Evolutionary conservation across 2,113 vertebrate genomes (phyloP).

Genomic region (Ageneiosus marmoratus): DNA sequence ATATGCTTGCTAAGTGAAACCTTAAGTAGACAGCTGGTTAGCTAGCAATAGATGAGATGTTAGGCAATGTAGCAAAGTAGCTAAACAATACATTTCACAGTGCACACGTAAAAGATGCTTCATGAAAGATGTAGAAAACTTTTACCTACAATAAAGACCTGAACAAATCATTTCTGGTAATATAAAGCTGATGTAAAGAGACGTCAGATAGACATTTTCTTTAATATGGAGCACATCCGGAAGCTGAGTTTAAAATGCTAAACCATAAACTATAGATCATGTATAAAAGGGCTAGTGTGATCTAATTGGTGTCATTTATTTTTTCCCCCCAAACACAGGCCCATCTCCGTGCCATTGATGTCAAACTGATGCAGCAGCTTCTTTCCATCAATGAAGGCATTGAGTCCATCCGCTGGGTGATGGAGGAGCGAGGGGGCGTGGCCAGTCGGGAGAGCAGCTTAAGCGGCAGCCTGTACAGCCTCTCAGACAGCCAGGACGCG

Average conservation of each 20-base stretch:
- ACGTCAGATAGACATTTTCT: background rate
- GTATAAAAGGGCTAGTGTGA: background rate
- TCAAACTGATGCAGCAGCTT: conserved; percentile 91
- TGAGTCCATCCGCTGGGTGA: conserved; percentile 93
- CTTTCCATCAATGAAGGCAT: conserved; percentile 96
- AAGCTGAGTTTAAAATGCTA: background rate
- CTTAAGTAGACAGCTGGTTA: background rate
- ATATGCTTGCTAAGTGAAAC: background rate
- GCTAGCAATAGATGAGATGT: background rate
- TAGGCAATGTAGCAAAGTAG: too few relatives aligned
- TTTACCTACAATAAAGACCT: background rate
- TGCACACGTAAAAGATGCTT: too few relatives aligned
- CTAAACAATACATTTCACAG: too few relatives aligned
- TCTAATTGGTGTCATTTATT: background rate
- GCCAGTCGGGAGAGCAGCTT: conserved; percentile 89
- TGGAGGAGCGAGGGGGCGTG: conserved; percentile 85
- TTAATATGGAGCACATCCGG: too few relatives aligned
- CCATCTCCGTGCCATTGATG: conserved; percentile 88
- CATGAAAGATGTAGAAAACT: background rate
- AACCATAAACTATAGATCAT: background rate
- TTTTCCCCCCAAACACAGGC: conserved; percentile 66
- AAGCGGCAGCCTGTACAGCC: conserved; percentile 88
- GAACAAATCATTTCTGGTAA: background rate
- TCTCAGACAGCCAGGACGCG: conserved; percentile 87
- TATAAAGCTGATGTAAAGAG: background rate